Conservation (phyloP, 2,113 vertebrate species). For the Scophthalmus maximus region DNA sequence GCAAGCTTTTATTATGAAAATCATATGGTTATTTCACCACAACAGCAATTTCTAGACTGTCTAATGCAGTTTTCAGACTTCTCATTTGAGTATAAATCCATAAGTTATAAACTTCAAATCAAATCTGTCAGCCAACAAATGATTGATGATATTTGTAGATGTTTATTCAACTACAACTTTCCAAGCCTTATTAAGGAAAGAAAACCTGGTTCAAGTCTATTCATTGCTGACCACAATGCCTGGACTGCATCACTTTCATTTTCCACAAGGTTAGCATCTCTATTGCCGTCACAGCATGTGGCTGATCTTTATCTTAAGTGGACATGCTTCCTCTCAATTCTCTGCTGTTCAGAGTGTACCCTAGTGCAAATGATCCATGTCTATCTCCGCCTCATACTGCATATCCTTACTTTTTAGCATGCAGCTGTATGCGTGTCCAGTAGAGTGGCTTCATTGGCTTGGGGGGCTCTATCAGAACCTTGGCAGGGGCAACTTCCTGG, state of each 20-base stretch:
- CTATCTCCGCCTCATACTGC: constrained; percentile 51
- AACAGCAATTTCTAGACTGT: constrained; percentile 7
- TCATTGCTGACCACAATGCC: constrained; percentile 61
- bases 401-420: constrained; percentile 90
- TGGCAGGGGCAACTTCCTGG: constrained; percentile 88
- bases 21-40: constrained; percentile 12
- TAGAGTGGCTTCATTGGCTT: constrained; percentile 98
- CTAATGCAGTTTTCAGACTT: constrained; percentile 4
- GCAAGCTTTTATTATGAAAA: background rate
- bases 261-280: constrained; percentile 74
- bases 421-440: constrained; percentile 97
- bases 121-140: constrained; percentile 32
- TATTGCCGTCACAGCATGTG: constrained; percentile 59
- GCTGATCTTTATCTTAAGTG: constrained; percentile 75
- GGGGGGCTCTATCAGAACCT: constrained; percentile 91
- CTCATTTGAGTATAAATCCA: constrained; percentile 24
- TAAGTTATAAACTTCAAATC: constrained; percentile 18
- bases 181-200: constrained; percentile 62
- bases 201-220: constrained; percentile 63
- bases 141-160: constrained; percentile 46
- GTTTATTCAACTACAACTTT: constrained; percentile 47
- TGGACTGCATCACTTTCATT: constrained; percentile 75
- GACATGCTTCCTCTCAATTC: constrained; percentile 71
- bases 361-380: constrained; percentile 65
- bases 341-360: constrained; percentile 68